Conservation (phyloP, 2,888 invertebrate species). For the Bimastos eiseni region DNA sequence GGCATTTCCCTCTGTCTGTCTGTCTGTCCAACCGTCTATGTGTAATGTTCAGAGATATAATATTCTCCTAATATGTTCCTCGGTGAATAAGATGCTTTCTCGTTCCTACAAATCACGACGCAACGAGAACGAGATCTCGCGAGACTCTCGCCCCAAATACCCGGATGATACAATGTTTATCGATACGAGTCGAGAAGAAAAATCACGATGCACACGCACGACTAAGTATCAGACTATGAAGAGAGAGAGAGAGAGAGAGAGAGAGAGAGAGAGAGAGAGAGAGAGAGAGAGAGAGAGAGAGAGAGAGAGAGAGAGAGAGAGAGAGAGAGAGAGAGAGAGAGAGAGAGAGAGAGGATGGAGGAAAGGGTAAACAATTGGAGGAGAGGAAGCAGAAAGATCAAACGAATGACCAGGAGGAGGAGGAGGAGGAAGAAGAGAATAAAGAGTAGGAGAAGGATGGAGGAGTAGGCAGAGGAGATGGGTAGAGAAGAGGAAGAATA, state of each 20-base stretch:
- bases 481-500: too few relatives aligned
- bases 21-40: not conserved
- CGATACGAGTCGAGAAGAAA: not conserved
- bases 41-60: not conserved
- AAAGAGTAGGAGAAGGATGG: not conserved
- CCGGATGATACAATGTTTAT: constrained; percentile 6
- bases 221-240: not conserved
- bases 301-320: too few relatives aligned
- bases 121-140: not conserved
- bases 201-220: too few relatives aligned
- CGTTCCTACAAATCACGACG: not conserved
- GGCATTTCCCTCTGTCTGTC: not conserved
- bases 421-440: not conserved
- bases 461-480: not conserved
- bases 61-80: not conserved
- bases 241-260: too few relatives aligned
- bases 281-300: too few relatives aligned
- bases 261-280: too few relatives aligned
- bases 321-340: too few relatives aligned
- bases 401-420: not conserved
- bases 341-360: not conserved
- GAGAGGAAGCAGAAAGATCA: not conserved
- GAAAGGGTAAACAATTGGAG: too few relatives aligned
- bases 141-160: not conserved
- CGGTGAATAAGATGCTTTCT: not conserved